A percentile compares a stretch with the other conserved stretches of the same genome.
phyloP scores from a whole-genome alignment of 2,113 vertebrate species.

The Heterochromis multidens region DNA sequence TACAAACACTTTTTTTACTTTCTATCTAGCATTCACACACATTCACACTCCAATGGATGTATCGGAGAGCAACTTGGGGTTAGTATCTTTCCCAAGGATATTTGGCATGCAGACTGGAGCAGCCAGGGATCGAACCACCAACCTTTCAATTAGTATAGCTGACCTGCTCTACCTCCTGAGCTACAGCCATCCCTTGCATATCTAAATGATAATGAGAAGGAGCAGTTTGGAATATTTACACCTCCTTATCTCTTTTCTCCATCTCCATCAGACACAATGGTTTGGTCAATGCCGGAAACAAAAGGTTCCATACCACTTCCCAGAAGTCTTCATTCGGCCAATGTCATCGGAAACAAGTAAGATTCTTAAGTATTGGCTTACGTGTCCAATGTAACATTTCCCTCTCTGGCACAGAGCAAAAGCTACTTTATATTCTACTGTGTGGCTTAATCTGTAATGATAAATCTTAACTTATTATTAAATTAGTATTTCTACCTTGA shows the following conservation, averaged over 20 bases:
- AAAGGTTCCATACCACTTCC: slow-evolving; percentile 86
- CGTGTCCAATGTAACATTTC: not conserved
- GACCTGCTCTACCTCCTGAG: too few relatives aligned
- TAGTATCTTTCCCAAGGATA: too few relatives aligned
- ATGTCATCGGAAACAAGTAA: slow-evolving; percentile 94
- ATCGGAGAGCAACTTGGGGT: too few relatives aligned
- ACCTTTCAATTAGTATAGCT: too few relatives aligned
- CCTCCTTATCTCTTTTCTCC: not conserved
- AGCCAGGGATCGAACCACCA: too few relatives aligned
- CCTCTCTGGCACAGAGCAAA: not conserved
- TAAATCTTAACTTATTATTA: not conserved
- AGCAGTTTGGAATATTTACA: not conserved
- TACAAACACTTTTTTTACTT: too few relatives aligned
- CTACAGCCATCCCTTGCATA: too few relatives aligned
- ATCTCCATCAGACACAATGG: slow-evolving; percentile 86
- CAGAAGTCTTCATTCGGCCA: slow-evolving; percentile 95
- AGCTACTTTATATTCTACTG: not conserved
- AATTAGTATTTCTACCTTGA: not conserved
- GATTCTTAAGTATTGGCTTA: not conserved
- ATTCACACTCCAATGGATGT: too few relatives aligned
- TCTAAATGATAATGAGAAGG: not conserved
- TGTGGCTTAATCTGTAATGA: not conserved
- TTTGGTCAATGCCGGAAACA: slow-evolving; percentile 87
- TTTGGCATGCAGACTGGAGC: too few relatives aligned
- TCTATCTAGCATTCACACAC: too few relatives aligned